Percentiles rank a stretch among this genome's conserved stretches.
phyloP scores from a whole-genome alignment of 2,888 invertebrate species.

The Oscheius onirici region DNA sequence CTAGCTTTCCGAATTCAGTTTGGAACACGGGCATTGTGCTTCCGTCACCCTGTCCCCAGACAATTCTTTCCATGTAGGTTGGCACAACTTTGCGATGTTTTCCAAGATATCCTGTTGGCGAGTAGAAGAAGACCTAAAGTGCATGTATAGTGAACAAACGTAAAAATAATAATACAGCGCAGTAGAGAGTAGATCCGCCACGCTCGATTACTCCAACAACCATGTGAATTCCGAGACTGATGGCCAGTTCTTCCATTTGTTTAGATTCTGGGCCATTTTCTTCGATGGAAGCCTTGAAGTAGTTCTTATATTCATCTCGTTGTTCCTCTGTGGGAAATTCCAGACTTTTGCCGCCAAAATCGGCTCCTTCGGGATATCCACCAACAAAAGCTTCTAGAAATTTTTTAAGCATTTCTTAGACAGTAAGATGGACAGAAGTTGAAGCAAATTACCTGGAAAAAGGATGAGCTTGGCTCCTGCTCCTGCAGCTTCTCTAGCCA shows the following conservation, averaged over 20 bases:
- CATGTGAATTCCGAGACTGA: constrained; percentile 42
- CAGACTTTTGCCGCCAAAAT: constrained; percentile 56
- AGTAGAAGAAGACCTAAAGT: constrained; percentile 53
- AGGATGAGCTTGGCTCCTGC: constrained; percentile 57
- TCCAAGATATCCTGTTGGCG: constrained; percentile 53
- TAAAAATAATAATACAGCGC: constrained; percentile 17
- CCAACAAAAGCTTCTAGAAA: constrained; percentile 61
- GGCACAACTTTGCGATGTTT: constrained; percentile 65
- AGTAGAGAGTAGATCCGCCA: constrained; percentile 60
- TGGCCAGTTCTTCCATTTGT: constrained; percentile 38
- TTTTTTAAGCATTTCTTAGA: neutral
- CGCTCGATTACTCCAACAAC: constrained; percentile 63
- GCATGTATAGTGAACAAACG: neutral
- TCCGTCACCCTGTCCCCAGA: constrained; percentile 66
- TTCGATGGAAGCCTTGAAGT: constrained; percentile 58
- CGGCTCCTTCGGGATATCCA: constrained; percentile 64
- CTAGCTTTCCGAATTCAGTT: constrained; percentile 58
- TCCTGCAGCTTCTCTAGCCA: constrained; percentile 42
- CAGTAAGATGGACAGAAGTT: neutral
- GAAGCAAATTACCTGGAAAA: constrained; percentile 52
- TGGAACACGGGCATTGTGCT: constrained; percentile 56
- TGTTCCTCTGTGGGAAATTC: constrained; percentile 50
- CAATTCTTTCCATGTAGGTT: constrained; percentile 60
- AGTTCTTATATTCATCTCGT: constrained; percentile 49
- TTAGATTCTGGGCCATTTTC: constrained; percentile 54